A percentile compares a stretch with the other conserved stretches of the same genome.
Conservation (phyloP, 35 echinoderm and acorn worm genomes). For the Strongylocentrotus purpuratus region DNA sequence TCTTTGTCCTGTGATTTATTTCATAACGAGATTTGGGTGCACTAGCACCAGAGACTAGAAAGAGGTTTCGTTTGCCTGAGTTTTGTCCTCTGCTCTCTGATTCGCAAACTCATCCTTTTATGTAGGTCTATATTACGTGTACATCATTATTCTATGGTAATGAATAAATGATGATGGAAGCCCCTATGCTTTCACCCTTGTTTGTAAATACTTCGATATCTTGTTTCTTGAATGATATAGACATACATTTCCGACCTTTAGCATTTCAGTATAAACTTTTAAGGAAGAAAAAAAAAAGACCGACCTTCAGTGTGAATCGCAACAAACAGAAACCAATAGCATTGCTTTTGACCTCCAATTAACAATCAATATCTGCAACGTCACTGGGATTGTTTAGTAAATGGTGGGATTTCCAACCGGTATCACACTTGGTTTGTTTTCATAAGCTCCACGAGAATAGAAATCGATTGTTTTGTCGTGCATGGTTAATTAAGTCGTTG, state of each 20-base stretch:
- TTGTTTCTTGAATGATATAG: not conserved
- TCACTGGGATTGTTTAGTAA: not conserved
- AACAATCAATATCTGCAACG: not conserved
- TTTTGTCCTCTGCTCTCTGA: no score
- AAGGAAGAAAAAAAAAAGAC: no score
- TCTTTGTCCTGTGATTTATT: not conserved
- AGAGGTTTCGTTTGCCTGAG: no score
- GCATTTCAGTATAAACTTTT: not conserved
- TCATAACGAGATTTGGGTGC: no score
- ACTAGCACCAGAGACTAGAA: no score
- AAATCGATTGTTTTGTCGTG: conserved; percentile 25
- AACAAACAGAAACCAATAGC: not conserved
- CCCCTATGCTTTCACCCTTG: no score
- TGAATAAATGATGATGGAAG: no score
- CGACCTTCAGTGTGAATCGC: not conserved
- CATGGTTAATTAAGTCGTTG: conserved; percentile 24
- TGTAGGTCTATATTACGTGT: no score
- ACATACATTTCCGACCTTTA: not conserved
- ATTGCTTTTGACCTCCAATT: not conserved
- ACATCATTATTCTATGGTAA: no score
- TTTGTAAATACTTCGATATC: no score
- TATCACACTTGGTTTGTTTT: conserved; percentile 6
- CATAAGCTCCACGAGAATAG: not conserved
- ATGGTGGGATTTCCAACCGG: not conserved
- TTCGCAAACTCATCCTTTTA: no score